Evolutionary conservation across 2,888 invertebrate genomes (phyloP), one percentile per base, ranked within the genome.

Genomic region (Philopedon plagiatum): DNA sequence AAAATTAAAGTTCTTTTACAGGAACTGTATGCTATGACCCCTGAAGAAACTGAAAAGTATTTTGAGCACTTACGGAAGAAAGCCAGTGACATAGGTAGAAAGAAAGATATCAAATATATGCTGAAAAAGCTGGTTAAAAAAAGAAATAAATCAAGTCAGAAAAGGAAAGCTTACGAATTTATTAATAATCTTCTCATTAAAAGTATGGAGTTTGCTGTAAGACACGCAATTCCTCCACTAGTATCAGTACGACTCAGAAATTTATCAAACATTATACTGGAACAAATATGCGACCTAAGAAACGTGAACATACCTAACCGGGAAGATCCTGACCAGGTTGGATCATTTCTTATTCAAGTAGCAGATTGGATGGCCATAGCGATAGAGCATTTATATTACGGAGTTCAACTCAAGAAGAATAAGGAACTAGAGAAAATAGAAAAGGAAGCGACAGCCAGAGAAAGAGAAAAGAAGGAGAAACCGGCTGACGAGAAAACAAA

Each of bases 261-360:
- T 76, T 87, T 90, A 51, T 89, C 90, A 2, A 89, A 90, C 75
- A 87, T 88, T 2, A 87, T 90, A 15, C 79, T 90, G 76, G 88
- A 89, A 76, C 85, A 88, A 76, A 86, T 90, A 4, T 88, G 89
- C 65, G 87, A 88, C 76, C 85, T 90, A 78, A 83, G 97, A 94
- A 95, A 97, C 95, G 84, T 98, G 94, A 88, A 93, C 91, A 86
- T 97, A 93, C 89, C 98, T 94, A 70, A 70, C 18, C 75, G 81
- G 49, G 76, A 78, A 2, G 49, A 76, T 39, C 73, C 76, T 60
- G 79, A 80, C 64, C 76, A 78, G 65, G 41, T 74, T 0, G 80
- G 82, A 5, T 46, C 71, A 4, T 85, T 85, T 73, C 75, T 85
- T 44, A 78, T 83, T 19, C 76, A 80, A 32, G 75, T 83, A 1